A percentile compares a stretch with the other conserved stretches of the same genome.
phyloP scores from a whole-genome alignment of 2,888 invertebrate species.

The Metopia argyrocephala region DNA sequence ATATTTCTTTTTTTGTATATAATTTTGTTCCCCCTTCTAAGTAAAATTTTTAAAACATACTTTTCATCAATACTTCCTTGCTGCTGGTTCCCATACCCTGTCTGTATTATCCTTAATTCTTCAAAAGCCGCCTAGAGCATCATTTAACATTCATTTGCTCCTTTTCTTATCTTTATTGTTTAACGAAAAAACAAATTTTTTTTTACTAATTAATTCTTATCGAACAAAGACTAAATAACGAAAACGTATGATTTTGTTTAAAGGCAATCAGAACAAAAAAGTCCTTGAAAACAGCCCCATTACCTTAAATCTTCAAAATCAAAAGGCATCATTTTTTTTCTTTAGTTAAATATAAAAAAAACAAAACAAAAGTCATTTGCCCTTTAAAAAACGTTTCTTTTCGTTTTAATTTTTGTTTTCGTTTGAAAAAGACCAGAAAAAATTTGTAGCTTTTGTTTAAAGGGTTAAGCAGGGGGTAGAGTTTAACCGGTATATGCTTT shows the following conservation, averaged over 20 bases:
- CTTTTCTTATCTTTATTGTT: conserved; percentile 7
- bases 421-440: not conserved
- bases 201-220: conserved; percentile 47
- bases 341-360: not conserved
- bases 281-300: conserved; percentile 39
- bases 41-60: no score
- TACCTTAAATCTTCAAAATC: conserved; percentile 50
- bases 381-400: conserved; percentile 28
- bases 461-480: conserved; percentile 10
- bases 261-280: conserved; percentile 20
- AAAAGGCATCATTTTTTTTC: conserved; percentile 44
- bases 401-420: conserved; percentile 11
- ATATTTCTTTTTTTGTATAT: no score
- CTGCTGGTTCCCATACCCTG: not conserved
- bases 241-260: conserved; percentile 40
- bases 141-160: conserved; percentile 52
- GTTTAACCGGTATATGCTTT: conserved; percentile 3
- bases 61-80: not conserved
- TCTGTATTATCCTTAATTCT: conserved; percentile 33
- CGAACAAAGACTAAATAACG: not conserved
- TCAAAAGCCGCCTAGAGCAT: conserved; percentile 51
- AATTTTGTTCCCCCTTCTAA: not conserved
- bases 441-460: conserved; percentile 48
- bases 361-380: conserved; percentile 57
- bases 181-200: conserved; percentile 24